Conservation (phyloP, 2,113 vertebrate genomes). For the Acrocephalus arundinaceus region DNA sequence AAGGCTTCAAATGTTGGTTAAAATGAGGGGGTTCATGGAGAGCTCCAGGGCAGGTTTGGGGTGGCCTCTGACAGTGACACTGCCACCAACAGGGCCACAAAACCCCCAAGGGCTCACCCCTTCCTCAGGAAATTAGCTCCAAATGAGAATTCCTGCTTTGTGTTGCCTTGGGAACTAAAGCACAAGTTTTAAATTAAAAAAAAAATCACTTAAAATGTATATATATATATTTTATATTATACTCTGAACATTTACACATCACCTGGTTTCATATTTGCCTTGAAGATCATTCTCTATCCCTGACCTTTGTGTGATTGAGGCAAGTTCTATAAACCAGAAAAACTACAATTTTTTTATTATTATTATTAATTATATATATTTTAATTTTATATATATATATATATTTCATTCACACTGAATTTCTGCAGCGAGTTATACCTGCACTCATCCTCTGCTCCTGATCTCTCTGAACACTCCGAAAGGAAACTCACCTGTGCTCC, state of each 20-base stretch:
- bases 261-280: background rate
- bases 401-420: too few species aligned
- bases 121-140: background rate
- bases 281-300: background rate
- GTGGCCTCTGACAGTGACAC: background rate
- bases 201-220: too few species aligned
- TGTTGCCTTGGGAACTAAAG: slow-evolving; percentile 30
- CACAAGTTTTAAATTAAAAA: background rate
- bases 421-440: too few species aligned
- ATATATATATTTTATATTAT: background rate
- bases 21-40: background rate
- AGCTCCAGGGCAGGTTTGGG: background rate
- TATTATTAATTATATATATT: too few species aligned
- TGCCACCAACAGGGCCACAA: background rate
- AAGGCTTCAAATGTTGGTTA: background rate
- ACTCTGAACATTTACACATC: background rate
- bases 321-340: background rate
- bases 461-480: too few species aligned
- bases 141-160: background rate
- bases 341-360: too few species aligned
- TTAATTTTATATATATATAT: too few species aligned
- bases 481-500: too few species aligned
- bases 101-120: background rate
- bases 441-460: too few species aligned
- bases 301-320: background rate